Evolutionary conservation across 1,140 invertebrate species (phyloP).

Genomic region (Drosophila subpulchrella): DNA sequence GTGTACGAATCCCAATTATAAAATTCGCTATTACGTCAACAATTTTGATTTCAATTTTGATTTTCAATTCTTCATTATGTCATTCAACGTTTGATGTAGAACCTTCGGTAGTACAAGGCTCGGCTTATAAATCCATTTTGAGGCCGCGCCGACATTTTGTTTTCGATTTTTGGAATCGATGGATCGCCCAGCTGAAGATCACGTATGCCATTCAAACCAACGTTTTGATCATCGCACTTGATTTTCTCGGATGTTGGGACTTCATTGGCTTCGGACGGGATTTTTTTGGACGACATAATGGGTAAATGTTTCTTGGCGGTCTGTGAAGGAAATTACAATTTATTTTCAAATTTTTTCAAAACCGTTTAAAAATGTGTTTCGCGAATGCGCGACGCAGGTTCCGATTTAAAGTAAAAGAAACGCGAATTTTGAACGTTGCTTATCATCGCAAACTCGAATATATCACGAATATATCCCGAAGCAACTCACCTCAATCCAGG

Average conservation of each 20-base stretch:
- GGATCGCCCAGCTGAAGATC: background rate
- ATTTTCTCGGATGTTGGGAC: background rate
- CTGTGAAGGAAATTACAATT: background rate
- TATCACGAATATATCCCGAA: background rate
- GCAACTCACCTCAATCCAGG: background rate
- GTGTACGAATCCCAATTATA: background rate
- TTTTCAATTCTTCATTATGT: background rate
- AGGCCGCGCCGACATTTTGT: background rate
- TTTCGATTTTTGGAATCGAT: background rate
- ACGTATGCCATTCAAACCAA: background rate
- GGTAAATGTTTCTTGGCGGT: background rate
- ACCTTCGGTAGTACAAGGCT: constrained; percentile 1
- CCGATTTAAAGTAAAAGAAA: too few relatives aligned
- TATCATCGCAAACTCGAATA: too few relatives aligned
- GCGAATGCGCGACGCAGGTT: too few relatives aligned
- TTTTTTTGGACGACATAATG: background rate
- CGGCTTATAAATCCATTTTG: constrained; percentile 2
- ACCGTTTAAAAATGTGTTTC: too few relatives aligned
- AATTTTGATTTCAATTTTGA: background rate
- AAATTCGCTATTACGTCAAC: background rate
- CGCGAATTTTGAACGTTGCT: too few relatives aligned
- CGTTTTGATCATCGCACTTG: background rate
- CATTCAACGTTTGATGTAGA: background rate
- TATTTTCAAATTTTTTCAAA: too few relatives aligned
- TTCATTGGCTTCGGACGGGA: background rate